Percentiles rank a stretch among this genome's conserved stretches.
These are phyloP conservation scores for Aphidius gifuensis DNA, from an alignment of 1,140 invertebrate species.

Conservation along the genomic window DNA sequence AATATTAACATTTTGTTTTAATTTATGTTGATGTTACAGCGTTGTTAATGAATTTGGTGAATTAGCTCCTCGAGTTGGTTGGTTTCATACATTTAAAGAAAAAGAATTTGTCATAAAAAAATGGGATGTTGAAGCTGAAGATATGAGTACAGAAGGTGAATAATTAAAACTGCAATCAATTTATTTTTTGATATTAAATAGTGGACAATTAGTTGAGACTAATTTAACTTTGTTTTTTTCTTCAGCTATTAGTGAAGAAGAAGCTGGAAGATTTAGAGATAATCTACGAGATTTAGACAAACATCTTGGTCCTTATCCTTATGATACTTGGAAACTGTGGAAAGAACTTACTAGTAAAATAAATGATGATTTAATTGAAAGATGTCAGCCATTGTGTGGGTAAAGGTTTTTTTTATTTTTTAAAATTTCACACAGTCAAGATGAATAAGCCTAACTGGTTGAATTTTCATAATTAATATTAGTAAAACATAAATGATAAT, in stretches of 20 bases:
- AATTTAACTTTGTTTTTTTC: conserved; percentile 17
- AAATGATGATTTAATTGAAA: conserved; percentile 33
- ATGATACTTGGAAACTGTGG: conserved; percentile 85
- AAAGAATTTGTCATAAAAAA: conserved; percentile 82
- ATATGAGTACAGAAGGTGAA: conserved; percentile 56
- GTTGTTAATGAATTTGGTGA: conserved; percentile 58
- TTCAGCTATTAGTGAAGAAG: conserved; percentile 59
- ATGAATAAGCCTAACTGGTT: no score
- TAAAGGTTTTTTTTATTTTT: conserved; percentile 20
- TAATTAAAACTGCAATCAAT: neutral
- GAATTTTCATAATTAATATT: no score
- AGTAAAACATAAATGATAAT: no score
- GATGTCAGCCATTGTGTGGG: conserved; percentile 48
- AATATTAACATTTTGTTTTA: conserved; percentile 13
- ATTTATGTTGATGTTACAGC: conserved; percentile 47
- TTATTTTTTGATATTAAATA: conserved; percentile 1
- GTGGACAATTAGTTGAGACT: neutral
- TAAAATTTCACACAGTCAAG: neutral
- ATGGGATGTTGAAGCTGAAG: conserved; percentile 76
- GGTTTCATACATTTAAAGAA: conserved; percentile 82
- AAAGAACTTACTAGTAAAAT: conserved; percentile 65
- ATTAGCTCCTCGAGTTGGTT: conserved; percentile 74
- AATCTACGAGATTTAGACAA: conserved; percentile 78
- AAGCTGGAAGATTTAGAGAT: conserved; percentile 61
- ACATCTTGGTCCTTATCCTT: conserved; percentile 88